Evolutionary conservation across 2,113 vertebrate species (phyloP).

Genomic region (Oncorhynchus nerka): DNA sequence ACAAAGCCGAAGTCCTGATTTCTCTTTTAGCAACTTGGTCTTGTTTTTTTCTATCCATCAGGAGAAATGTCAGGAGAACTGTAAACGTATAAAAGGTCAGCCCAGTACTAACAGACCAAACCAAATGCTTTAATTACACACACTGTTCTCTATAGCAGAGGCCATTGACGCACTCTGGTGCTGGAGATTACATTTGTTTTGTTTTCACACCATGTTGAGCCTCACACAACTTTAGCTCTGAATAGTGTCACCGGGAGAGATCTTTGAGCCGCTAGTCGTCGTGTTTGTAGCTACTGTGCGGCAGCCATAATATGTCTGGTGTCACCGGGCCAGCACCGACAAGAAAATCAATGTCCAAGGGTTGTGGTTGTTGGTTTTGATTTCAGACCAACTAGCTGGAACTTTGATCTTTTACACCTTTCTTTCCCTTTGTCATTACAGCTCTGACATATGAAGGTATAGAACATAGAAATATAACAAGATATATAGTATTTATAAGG

Average conservation of each 20-base stretch:
- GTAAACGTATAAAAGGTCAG: constrained; percentile 71
- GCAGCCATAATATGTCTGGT: constrained; percentile 46
- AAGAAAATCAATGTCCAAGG: constrained; percentile 59
- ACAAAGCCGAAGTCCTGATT: constrained; percentile 57
- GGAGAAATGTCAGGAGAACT: constrained; percentile 73
- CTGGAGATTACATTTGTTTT: constrained; percentile 77
- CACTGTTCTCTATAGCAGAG: constrained; percentile 35
- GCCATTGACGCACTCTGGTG: constrained; percentile 57
- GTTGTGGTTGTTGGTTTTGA: background rate
- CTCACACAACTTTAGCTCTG: constrained; percentile 68
- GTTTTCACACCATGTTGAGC: constrained; percentile 75
- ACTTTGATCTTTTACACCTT: too few species aligned
- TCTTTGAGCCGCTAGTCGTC: constrained; percentile 53
- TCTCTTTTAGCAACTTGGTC: constrained; percentile 59
- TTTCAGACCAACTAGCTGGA: too few species aligned
- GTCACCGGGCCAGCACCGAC: constrained; percentile 43
- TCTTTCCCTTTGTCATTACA: too few species aligned
- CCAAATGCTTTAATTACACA: constrained; percentile 71
- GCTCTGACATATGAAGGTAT: too few species aligned
- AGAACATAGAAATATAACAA: too few species aligned
- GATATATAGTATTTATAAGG: too few species aligned
- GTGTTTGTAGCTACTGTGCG: constrained; percentile 69
- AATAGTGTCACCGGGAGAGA: constrained; percentile 75
- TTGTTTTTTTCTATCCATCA: constrained; percentile 57
- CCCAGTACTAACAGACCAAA: constrained; percentile 73